Evolutionary conservation across 2,797 vertebrate genomes (phyloP).

Genomic region (Gymnoscopelus braueri): DNA sequence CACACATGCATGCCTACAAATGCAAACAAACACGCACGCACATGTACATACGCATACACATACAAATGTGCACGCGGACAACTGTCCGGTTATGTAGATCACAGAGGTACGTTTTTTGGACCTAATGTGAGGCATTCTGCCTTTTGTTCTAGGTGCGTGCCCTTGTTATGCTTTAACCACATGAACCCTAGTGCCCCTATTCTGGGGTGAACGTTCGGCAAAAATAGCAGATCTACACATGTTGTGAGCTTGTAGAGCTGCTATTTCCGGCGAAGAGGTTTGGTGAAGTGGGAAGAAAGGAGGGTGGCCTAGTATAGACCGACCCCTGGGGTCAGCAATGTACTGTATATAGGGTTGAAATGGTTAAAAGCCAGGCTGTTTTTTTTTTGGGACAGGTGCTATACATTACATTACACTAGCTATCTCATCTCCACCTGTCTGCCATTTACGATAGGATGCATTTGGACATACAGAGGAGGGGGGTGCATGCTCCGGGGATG

Average conservation of each 20-base stretch:
- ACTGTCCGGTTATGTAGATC: slow-evolving; percentile 27
- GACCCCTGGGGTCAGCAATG: too few relatives aligned
- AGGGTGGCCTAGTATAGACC: too few relatives aligned
- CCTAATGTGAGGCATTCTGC: too few relatives aligned
- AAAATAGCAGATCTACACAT: too few relatives aligned
- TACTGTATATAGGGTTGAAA: too few relatives aligned
- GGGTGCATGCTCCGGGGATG: slow-evolving; percentile 29
- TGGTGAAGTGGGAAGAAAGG: too few relatives aligned
- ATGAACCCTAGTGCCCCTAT: too few relatives aligned
- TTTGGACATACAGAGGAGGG: slow-evolving; percentile 48
- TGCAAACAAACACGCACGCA: neutral
- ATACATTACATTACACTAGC: neutral
- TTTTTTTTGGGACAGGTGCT: neutral
- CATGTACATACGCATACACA: neutral
- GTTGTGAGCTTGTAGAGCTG: too few relatives aligned
- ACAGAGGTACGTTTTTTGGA: slow-evolving; percentile 3
- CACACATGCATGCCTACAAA: slow-evolving; percentile 7
- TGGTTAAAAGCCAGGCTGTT: neutral
- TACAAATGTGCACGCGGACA: neutral
- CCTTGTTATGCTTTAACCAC: too few relatives aligned
- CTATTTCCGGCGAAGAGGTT: too few relatives aligned
- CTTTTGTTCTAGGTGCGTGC: too few relatives aligned
- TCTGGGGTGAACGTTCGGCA: too few relatives aligned
- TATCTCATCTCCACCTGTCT: neutral
- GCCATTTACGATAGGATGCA: slow-evolving; percentile 35